A percentile compares a stretch with the other conserved stretches of the same genome.
These are phyloP conservation scores for Pipistrellus pygmaeus DNA, from an alignment of 2,797 vertebrate species.

Conservation along the genomic window DNA sequence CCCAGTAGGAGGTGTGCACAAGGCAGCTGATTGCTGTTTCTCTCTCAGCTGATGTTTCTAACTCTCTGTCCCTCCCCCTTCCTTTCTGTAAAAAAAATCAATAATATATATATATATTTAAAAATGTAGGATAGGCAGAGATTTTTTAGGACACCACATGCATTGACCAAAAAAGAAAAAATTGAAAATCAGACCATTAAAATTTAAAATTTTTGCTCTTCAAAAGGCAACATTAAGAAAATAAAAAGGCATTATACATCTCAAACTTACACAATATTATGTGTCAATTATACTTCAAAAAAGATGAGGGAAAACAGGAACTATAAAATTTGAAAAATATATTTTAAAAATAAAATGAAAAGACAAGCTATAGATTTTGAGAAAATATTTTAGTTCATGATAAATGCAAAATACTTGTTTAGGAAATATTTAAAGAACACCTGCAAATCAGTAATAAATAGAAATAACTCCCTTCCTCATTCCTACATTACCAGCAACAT, in stretches of 20 bases:
- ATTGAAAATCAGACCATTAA: neutral
- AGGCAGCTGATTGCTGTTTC: no score
- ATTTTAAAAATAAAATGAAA: neutral
- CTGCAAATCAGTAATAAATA: conserved; percentile 33
- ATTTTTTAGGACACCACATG: conserved; percentile 11
- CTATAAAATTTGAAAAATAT: neutral
- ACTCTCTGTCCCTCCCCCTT: no score
- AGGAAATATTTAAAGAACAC: neutral
- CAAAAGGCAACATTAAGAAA: neutral
- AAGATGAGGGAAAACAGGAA: neutral
- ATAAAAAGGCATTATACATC: neutral
- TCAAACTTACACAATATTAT: neutral
- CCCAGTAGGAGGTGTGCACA: no score
- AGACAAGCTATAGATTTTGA: neutral
- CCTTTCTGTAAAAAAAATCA: no score
- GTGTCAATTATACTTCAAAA: neutral
- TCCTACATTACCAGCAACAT: neutral
- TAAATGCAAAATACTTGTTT: conserved; percentile 22
- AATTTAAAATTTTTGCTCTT: conserved; percentile 1
- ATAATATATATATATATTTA: no score
- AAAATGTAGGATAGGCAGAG: neutral
- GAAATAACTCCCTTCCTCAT: neutral
- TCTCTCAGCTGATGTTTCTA: no score
- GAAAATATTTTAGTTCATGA: neutral
- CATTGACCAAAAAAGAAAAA: neutral